phyloP scores from a whole-genome alignment of 2,888 invertebrate species.

The Euproctis similis region DNA sequence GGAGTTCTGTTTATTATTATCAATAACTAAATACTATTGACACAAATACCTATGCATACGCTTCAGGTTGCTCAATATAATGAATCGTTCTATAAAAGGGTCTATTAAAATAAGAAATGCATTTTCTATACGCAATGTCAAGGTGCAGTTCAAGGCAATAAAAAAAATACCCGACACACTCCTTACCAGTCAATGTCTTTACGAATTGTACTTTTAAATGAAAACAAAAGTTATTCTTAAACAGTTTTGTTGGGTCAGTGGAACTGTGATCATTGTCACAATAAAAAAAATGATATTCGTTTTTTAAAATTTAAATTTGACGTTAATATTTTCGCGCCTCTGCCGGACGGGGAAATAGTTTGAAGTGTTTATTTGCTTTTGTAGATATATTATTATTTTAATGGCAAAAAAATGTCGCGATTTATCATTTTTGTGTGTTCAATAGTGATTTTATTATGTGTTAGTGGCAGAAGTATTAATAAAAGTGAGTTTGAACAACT shows the following conservation, averaged over 20 bases:
- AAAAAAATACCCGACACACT: constrained; percentile 33
- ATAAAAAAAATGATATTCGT: constrained; percentile 2
- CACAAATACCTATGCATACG: constrained; percentile 17
- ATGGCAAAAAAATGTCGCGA: constrained; percentile 11
- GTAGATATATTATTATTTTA: not conserved
- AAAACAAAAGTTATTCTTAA: constrained; percentile 39
- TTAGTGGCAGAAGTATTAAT: constrained; percentile 16
- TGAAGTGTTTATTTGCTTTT: no score
- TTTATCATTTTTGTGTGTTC: constrained; percentile 14
- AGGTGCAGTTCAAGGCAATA: constrained; percentile 34
- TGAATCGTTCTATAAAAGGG: constrained; percentile 20
- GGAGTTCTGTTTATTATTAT: no score
- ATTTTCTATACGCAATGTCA: constrained; percentile 28
- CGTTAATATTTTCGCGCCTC: not conserved
- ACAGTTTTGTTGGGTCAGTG: constrained; percentile 36
- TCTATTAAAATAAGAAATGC: constrained; percentile 17
- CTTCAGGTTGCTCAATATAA: constrained; percentile 12
- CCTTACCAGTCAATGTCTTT: constrained; percentile 37
- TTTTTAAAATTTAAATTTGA: constrained; percentile 14
- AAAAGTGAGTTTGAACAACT: constrained; percentile 10
- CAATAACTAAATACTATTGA: no score
- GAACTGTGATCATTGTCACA: constrained; percentile 14
- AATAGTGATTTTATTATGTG: constrained; percentile 16
- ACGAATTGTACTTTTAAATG: constrained; percentile 55
- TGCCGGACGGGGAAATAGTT: no score